Conservation (phyloP, 2,113 vertebrate species). For the Passer domesticus region DNA sequence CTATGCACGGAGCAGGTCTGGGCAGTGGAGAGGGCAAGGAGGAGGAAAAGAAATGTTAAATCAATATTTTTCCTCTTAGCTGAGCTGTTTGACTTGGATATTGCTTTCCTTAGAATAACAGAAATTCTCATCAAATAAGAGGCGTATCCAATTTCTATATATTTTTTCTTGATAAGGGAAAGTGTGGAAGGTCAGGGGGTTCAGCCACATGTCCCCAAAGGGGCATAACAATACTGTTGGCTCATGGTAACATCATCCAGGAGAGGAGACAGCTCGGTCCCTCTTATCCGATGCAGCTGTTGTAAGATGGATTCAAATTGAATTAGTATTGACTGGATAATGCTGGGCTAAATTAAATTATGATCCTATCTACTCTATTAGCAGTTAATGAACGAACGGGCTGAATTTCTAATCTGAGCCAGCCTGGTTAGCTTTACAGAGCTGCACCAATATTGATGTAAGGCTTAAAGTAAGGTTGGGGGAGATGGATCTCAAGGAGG, state of each 20-base stretch:
- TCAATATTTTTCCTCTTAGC: constrained; percentile 52
- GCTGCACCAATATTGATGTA: constrained; percentile 24
- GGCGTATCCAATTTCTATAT: constrained; percentile 33
- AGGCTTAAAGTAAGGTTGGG: neutral
- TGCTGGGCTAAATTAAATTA: constrained; percentile 64
- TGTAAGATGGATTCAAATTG: constrained; percentile 55
- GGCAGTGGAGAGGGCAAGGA: neutral
- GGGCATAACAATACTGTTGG: constrained; percentile 50
- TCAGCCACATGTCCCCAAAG: constrained; percentile 24
- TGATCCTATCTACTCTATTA: constrained; percentile 64
- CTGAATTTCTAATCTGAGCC: constrained; percentile 53
- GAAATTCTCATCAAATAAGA: constrained; percentile 30
- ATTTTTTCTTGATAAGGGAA: constrained; percentile 43
- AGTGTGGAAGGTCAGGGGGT: constrained; percentile 26
- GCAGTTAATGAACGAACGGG: constrained; percentile 34
- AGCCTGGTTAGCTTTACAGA: constrained; percentile 50
- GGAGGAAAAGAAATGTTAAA: constrained; percentile 32
- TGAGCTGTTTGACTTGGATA: constrained; percentile 49
- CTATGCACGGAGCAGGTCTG: neutral
- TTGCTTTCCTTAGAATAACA: constrained; percentile 44
- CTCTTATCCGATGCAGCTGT: constrained; percentile 59
- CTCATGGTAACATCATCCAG: constrained; percentile 52
- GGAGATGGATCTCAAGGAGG: constrained; percentile 31
- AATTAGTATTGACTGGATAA: constrained; percentile 61
- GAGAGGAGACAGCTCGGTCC: constrained; percentile 30